Evolutionary conservation across 2,113 vertebrate species (phyloP), one percentile per base, ranked within the genome.

Genomic region (Pholis gunnellus): DNA sequence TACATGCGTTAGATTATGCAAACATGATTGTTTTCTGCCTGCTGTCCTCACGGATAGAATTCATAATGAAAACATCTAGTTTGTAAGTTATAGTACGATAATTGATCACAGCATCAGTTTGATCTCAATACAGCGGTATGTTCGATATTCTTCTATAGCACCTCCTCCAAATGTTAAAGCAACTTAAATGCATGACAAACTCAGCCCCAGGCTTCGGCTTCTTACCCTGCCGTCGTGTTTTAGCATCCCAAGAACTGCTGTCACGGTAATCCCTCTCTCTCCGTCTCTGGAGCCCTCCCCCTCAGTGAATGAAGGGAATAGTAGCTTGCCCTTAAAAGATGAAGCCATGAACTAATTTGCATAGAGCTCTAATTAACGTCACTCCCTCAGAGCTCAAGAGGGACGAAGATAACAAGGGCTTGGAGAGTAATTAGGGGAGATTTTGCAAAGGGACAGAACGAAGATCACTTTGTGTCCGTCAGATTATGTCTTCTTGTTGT

Each of bases 321-420:
- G 64, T 36, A n/a, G 78, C 27, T 63, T 75, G 74, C 75, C 82
- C 86, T 83, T 86, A 82, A 88, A 86, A 72, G 40, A 68, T n/a
- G 1, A 44, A 66, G 78, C 67, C 31, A 63, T 66, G 52, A 82
- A 77, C 75, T 88, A 4, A 93, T 95, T 93, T 93, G 84, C 90
- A 92, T 93, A 72, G 90, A 88, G 82, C 68, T 63, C 78, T 92
- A 92, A 93, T 93, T 93, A 93, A 83, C 70, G 88, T 93, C 91
- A 90, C 83, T 91, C 79, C 73, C 79, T 84, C 83, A 60, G 78
- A 82, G 74, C 92, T 92, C 79, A 52, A 68, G 85, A 87, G 85
- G 83, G 74, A 87, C 25, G 9, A 34, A 63, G 74, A 81, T 89
- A 84, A 92, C 81, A n/a, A 93, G 83, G 76, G 66, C 83, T 75